Conservation (phyloP, 2,113 vertebrate genomes). For the Sylvicapra grimmia region DNA sequence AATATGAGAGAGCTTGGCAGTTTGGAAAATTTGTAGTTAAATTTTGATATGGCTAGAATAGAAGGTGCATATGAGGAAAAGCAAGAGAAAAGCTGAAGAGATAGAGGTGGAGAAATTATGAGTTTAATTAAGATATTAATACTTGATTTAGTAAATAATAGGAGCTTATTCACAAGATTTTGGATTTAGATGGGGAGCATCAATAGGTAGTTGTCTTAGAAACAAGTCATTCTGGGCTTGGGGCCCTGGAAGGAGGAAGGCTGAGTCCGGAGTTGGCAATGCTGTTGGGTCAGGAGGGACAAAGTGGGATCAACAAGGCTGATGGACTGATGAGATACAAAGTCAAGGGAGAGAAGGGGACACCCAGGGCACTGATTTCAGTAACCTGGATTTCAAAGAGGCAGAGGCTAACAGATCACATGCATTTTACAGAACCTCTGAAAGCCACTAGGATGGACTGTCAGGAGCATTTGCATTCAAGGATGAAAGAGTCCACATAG, state of each 20-base stretch:
- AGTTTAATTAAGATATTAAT: neutral
- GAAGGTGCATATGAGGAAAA: neutral
- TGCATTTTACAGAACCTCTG: constrained; percentile 20
- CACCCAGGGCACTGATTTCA: neutral
- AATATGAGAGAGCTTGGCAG: neutral
- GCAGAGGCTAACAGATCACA: neutral
- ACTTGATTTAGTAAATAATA: neutral
- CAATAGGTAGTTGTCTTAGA: neutral
- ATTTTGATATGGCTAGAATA: neutral
- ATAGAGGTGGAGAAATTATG: neutral
- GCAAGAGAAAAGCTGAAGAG: neutral
- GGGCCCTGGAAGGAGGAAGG: neutral
- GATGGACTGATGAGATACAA: neutral
- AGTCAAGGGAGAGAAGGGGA: neutral
- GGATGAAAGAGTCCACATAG: constrained; percentile 46
- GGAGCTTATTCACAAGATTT: neutral
- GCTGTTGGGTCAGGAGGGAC: neutral
- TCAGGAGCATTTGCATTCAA: constrained; percentile 30
- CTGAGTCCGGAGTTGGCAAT: neutral
- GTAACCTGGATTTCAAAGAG: constrained; percentile 16
- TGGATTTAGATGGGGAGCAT: neutral
- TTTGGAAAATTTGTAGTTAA: neutral
- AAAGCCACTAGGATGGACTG: constrained; percentile 32
- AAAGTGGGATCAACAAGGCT: neutral
- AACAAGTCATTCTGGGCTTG: neutral